Evolutionary conservation across 2,797 vertebrate species (phyloP).

Genomic region (Huso huso): DNA sequence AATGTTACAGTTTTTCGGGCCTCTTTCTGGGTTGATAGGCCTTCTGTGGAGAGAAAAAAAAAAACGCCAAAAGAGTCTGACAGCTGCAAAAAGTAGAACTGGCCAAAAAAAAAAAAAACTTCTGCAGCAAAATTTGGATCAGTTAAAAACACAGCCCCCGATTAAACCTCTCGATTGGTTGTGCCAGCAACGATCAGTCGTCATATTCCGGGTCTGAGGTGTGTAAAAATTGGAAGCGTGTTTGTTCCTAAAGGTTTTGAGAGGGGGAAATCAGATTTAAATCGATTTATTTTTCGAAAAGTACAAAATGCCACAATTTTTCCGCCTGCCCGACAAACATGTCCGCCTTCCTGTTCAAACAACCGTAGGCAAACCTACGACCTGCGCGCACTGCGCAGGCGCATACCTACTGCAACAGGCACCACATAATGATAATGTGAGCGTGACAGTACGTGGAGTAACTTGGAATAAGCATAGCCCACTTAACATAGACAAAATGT

Average conservation of each 20-base stretch:
- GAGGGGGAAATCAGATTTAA: constrained; percentile 15
- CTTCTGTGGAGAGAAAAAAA: constrained; percentile 17
- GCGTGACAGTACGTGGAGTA: too few relatives aligned
- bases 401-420: constrained; percentile 16
- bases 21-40: constrained; percentile 37
- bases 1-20: constrained; percentile 38
- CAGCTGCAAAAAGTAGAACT: constrained; percentile 55
- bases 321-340: constrained; percentile 72
- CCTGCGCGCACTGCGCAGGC: constrained; percentile 60
- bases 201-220: constrained; percentile 28
- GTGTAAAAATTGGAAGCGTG: constrained; percentile 8
- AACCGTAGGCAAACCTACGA: constrained; percentile 54
- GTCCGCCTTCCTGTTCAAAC: constrained; percentile 96
- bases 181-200: constrained; percentile 28
- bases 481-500: too few relatives aligned
- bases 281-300: constrained; percentile 36
- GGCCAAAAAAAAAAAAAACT: constrained; percentile 39
- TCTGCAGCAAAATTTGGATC: constrained; percentile 60
- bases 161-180: constrained; percentile 29
- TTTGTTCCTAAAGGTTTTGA: constrained; percentile 9
- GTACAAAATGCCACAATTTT: constrained; percentile 52
- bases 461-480: too few relatives aligned
- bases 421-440: too few relatives aligned
- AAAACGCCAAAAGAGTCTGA: constrained; percentile 54
- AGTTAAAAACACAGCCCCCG: constrained; percentile 44